phyloP scores from a whole-genome alignment of 2,888 invertebrate species.

The Mellilla xanthometata region DNA sequence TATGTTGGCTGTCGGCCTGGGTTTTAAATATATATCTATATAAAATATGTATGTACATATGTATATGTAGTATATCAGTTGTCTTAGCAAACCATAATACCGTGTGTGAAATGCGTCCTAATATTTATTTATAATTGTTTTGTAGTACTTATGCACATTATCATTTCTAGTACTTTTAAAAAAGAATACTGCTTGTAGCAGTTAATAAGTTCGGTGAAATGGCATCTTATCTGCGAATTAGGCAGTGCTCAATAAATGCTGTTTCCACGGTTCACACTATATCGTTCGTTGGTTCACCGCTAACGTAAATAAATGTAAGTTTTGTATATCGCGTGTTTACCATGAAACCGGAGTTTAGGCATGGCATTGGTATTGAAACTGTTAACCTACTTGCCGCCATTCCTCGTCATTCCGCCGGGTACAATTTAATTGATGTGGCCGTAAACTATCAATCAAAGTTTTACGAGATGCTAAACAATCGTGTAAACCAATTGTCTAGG shows the following conservation, averaged over 20 bases:
- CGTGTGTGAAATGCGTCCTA: too few species aligned
- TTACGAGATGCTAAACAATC: constrained; percentile 70
- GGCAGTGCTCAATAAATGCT: constrained; percentile 10
- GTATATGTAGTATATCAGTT: too few species aligned
- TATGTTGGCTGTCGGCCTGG: too few species aligned
- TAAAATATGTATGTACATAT: too few species aligned
- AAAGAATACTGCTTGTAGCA: too few species aligned
- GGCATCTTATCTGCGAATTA: background rate
- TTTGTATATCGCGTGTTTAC: constrained; percentile 35
- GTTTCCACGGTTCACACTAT: constrained; percentile 21
- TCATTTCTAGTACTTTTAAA: too few species aligned
- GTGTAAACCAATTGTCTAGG: constrained; percentile 67
- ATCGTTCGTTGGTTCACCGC: constrained; percentile 30
- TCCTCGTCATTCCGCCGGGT: constrained; percentile 49
- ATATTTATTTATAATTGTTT: too few species aligned
- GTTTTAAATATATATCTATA: too few species aligned
- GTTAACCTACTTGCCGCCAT: constrained; percentile 54
- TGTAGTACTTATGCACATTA: too few species aligned
- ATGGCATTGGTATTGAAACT: constrained; percentile 59
- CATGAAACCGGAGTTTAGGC: constrained; percentile 26
- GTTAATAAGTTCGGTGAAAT: too few species aligned
- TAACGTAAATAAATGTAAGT: constrained; percentile 39
- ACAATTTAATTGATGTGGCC: constrained; percentile 70
- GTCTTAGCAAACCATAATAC: too few species aligned
- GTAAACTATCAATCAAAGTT: constrained; percentile 77